These are phyloP conservation scores for Fragum fragum DNA, from an alignment of 2,888 invertebrate species.

Conservation along the genomic window DNA sequence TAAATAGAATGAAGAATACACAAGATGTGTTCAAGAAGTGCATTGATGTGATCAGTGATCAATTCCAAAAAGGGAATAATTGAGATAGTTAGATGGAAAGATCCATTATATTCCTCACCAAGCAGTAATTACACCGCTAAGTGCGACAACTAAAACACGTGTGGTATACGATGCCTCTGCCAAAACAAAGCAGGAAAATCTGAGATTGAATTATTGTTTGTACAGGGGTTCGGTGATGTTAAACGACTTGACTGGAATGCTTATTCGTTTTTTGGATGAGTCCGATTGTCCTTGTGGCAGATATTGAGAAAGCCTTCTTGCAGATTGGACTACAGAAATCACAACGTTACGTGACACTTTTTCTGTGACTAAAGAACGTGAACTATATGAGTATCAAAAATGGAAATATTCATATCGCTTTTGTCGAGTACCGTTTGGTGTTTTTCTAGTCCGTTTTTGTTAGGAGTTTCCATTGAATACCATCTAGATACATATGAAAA, in stretches of 20 bases:
- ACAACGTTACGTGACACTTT: not conserved
- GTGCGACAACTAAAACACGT: slow-evolving; percentile 23
- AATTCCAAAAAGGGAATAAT: slow-evolving; percentile 32
- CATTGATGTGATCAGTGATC: slow-evolving; percentile 32
- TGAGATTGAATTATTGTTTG: slow-evolving; percentile 45
- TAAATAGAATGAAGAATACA: slow-evolving; percentile 23
- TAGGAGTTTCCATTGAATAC: slow-evolving; percentile 4
- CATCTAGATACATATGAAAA: slow-evolving; percentile 15
- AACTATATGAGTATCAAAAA: not conserved
- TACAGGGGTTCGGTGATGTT: slow-evolving; percentile 27
- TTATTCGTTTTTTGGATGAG: slow-evolving; percentile 12
- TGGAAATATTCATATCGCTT: slow-evolving; percentile 2
- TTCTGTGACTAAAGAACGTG: not conserved
- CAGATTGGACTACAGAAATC: not conserved
- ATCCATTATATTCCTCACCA: slow-evolving; percentile 42
- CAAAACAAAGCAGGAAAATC: slow-evolving; percentile 1
- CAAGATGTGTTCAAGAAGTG: slow-evolving; percentile 30
- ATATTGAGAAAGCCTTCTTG: slow-evolving; percentile 12
- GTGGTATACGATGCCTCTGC: slow-evolving; percentile 12
- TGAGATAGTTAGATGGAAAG: slow-evolving; percentile 28
- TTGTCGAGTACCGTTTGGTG: slow-evolving; percentile 4
- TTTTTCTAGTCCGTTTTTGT: slow-evolving; percentile 1
- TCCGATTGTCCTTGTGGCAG: slow-evolving; percentile 10
- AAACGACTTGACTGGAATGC: slow-evolving; percentile 28
- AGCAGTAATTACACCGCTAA: slow-evolving; percentile 35